Evolutionary conservation across 1,140 invertebrate species (phyloP), one percentile per base, ranked within the genome.

Genomic region (Lethrus apterus): DNA sequence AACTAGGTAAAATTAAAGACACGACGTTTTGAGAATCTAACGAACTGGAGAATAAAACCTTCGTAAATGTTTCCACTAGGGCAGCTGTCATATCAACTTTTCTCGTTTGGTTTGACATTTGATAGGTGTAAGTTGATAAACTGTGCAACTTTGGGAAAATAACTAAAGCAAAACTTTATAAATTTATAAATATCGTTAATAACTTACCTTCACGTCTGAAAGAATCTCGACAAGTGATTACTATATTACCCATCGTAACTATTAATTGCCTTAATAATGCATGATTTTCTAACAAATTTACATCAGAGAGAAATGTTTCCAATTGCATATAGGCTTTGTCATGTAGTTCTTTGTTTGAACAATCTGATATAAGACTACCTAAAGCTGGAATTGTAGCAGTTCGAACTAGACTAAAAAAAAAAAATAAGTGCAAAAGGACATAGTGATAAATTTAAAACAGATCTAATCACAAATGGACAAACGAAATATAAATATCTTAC

Each of bases 301-400:
- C 51, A 50, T 81, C 78, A 52, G 72, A 70, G 31, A 79, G 61
- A 29, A 83, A 79, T 2, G 72, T 77, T 64, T 84, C 79, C n/a
- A 86, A 62, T 55, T 84, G 81, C 62, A 84, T 72, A 55, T 80
- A 78, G 21, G 78, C 78, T 66, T 84, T 81, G 55, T 85, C 82
- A 40, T 80, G 70, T 13, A 81, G 75, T 71, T 83, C 66, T 49
- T 56, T 66, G 1, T 68, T 57, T 35, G 58, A 73, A 24, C 77
- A 75, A 35, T 76, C 72, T 14, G 75, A 78, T 50, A 84, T 74
- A n/a, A 84, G 67, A 42, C 70, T 69, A 14, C 81, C 81, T 43
- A 84, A 67, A 2, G 79, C 75, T 40, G 76, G 74, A 56, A 86
- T 71, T 4, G 80, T 78, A 4, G 79, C 73, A 26, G 74, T 75